phyloP scores from a whole-genome alignment of 1,140 invertebrate genomes.

The Drosophila ambigua region DNA sequence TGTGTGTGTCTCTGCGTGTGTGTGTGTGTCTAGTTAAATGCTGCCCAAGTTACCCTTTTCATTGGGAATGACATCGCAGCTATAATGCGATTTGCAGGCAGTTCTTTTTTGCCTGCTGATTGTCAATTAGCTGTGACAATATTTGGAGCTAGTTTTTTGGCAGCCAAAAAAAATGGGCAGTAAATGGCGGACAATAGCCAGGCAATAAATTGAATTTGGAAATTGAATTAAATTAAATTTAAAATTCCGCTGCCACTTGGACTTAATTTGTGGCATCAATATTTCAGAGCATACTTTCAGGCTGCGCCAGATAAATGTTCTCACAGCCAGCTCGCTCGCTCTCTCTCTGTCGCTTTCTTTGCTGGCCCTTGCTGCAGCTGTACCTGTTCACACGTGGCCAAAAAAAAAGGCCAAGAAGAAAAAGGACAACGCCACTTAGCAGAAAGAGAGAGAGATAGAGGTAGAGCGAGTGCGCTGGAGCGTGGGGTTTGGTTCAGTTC shows the following conservation, averaged over 20 bases:
- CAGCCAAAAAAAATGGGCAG: neutral
- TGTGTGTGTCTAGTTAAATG: slow-evolving; percentile 19
- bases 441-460: slow-evolving; percentile 13
- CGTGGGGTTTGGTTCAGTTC: slow-evolving; percentile 41
- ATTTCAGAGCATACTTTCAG: slow-evolving; percentile 59
- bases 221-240: too few relatives aligned
- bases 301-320: slow-evolving; percentile 28
- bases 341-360: too few relatives aligned
- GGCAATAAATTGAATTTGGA: too few relatives aligned
- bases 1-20: slow-evolving; percentile 15
- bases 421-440: slow-evolving; percentile 61
- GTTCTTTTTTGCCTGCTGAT: slow-evolving; percentile 25
- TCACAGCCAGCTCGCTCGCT: neutral
- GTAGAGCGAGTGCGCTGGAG: slow-evolving; percentile 4
- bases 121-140: slow-evolving; percentile 72
- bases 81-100: slow-evolving; percentile 46
- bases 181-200: neutral
- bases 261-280: neutral
- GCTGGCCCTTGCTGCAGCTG: slow-evolving; percentile 37
- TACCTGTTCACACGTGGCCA: slow-evolving; percentile 66
- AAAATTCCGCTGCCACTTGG: too few relatives aligned
- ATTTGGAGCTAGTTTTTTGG: slow-evolving; percentile 36
- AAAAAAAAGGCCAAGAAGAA: slow-evolving; percentile 32
- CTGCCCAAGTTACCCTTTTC: slow-evolving; percentile 54
- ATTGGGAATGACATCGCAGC: slow-evolving; percentile 54